These are phyloP conservation scores for Scalopus aquaticus DNA, from an alignment of 2,113 vertebrate genomes.

Conservation along the genomic window DNA sequence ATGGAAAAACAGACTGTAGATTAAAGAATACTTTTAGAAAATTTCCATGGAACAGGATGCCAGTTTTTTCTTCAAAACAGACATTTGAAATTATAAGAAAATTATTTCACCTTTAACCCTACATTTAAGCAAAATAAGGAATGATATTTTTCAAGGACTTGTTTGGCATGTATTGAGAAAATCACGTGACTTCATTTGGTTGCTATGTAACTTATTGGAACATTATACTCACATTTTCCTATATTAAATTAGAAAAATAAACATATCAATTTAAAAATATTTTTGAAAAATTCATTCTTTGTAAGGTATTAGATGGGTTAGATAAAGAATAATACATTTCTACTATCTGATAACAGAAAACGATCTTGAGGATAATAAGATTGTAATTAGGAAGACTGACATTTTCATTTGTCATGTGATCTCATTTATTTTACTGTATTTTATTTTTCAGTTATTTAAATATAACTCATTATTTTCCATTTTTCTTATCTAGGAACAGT, in stretches of 20 bases:
- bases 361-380: background rate
- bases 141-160: background rate
- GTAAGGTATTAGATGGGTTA: background rate
- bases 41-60: background rate
- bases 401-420: background rate
- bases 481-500: background rate
- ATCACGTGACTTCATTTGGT: background rate
- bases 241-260: background rate
- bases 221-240: background rate
- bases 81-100: slow-evolving; percentile 23
- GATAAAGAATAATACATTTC: background rate
- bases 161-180: background rate
- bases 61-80: slow-evolving; percentile 28
- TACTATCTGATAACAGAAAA: background rate
- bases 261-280: slow-evolving; percentile 16
- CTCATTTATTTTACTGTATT: background rate
- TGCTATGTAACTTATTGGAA: background rate
- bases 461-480: background rate
- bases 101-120: slow-evolving; percentile 9
- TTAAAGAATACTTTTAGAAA: background rate
- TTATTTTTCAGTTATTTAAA: slow-evolving; percentile 12
- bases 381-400: background rate
- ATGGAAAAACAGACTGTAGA: background rate
- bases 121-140: slow-evolving; percentile 7
- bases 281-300: slow-evolving; percentile 9